These are phyloP conservation scores for Dexiosoma caninum DNA, from an alignment of 2,888 invertebrate genomes.

Conservation along the genomic window DNA sequence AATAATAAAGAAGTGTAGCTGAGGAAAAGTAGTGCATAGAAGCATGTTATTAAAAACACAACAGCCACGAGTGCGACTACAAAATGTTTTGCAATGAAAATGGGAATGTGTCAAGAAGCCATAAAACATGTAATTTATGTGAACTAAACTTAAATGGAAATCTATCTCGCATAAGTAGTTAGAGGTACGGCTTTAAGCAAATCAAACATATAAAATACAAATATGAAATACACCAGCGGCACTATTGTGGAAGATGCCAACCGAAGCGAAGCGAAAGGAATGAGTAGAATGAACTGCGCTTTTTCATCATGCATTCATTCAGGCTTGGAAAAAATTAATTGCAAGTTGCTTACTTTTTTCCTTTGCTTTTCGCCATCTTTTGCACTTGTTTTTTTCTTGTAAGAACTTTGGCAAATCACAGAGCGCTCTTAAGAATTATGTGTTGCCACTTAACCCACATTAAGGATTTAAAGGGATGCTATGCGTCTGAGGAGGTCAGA, in stretches of 20 bases:
- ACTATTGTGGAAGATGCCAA: background rate
- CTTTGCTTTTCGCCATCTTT: slow-evolving; percentile 6
- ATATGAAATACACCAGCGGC: background rate
- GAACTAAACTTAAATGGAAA: slow-evolving; percentile 33
- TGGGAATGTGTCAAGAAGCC: slow-evolving; percentile 58
- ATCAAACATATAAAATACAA: slow-evolving; percentile 22
- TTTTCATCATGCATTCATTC: slow-evolving; percentile 25
- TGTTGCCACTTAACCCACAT: slow-evolving; percentile 46
- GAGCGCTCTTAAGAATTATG: slow-evolving; percentile 5
- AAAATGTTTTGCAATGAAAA: slow-evolving; percentile 40
- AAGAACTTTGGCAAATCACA: slow-evolving; percentile 15
- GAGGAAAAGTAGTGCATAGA: slow-evolving; percentile 12
- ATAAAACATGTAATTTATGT: slow-evolving; percentile 55
- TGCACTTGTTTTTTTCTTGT: background rate
- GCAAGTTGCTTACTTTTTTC: slow-evolving; percentile 37
- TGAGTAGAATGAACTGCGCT: slow-evolving; percentile 9
- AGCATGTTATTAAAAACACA: slow-evolving; percentile 33
- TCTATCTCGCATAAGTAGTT: background rate
- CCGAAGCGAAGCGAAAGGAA: background rate
- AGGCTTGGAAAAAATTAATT: slow-evolving; percentile 40
- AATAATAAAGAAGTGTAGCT: slow-evolving; percentile 6
- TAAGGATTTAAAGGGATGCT: background rate
- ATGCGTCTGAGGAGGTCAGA: background rate
- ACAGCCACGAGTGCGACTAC: background rate
- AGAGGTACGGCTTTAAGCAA: background rate